These are phyloP conservation scores for Poecile montanus DNA, from an alignment of 2,797 vertebrate species.

Conservation along the genomic window DNA sequence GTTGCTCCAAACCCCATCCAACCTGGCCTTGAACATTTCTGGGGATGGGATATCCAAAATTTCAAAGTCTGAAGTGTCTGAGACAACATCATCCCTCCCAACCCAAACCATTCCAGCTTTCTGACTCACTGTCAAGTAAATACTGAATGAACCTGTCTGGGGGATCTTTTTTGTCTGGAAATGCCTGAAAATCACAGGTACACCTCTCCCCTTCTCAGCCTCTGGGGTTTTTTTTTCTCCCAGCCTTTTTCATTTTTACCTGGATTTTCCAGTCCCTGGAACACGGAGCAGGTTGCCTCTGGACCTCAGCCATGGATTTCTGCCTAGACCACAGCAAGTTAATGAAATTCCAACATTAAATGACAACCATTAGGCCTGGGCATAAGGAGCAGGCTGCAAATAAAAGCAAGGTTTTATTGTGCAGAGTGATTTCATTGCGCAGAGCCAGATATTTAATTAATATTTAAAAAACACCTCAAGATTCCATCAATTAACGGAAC, in stretches of 20 bases:
- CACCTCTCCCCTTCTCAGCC: neutral
- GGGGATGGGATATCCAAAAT: neutral
- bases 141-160: fast-evolving
- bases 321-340: neutral
- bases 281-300: neutral
- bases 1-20: neutral
- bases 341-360: neutral
- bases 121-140: neutral
- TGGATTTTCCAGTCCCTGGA: neutral
- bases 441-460: constrained; percentile 7
- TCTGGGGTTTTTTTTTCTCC: neutral
- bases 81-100: fast-evolving
- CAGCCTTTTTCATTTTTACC: neutral
- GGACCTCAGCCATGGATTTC: neutral
- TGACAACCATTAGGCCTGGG: neutral
- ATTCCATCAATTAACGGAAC: constrained; percentile 12
- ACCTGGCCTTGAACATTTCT: neutral
- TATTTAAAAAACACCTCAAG: constrained; percentile 20
- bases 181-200: neutral
- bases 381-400: neutral
- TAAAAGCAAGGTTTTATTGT: constrained; percentile 4
- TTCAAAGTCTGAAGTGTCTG: neutral
- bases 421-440: neutral
- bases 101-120: neutral
- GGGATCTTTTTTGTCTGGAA: neutral